Evolutionary conservation across 53 echinoderm and acorn worm species (phyloP), one percentile per base, ranked within the genome.

Genomic region (Henricia sp.): DNA sequence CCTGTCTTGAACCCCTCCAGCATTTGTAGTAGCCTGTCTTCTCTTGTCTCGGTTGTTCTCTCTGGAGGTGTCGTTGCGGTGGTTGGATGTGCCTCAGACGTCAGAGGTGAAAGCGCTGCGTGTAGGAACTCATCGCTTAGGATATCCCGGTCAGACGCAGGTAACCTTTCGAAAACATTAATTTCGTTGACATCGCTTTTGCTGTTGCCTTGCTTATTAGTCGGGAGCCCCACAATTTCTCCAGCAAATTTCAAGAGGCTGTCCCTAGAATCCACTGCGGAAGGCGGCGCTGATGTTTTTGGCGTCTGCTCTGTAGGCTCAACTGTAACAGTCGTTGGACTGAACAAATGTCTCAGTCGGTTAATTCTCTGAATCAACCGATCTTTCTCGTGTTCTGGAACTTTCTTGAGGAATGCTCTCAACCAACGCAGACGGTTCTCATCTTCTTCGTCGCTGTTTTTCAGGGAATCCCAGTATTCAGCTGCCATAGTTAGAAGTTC

Each of bases 71-170:
- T n/a, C n/a, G n/a, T n/a, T n/a, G n/a, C n/a, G n/a, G n/a, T n/a
- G n/a, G n/a, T n/a, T n/a, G n/a, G n/a, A n/a, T n/a, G n/a, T n/a
- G n/a, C n/a, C n/a, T n/a, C n/a, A n/a, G n/a, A n/a, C n/a, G n/a
- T n/a, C n/a, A n/a, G n/a, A n/a, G n/a, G n/a, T n/a, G n/a, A n/a
- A n/a, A n/a, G n/a, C n/a, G n/a, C n/a, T n/a, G n/a, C n/a, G n/a
- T n/a, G n/a, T n/a, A n/a, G n/a, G n/a, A n/a, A n/a, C n/a, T n/a
- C n/a, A n/a, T n/a, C n/a, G 29, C 36, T 17, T 1, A 74, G 74
- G 39, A 74, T 40, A 32, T 74, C 74, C 24, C 41, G 13, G 37
- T 55, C 57, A 9, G 74, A 56, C 57, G 54, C 74, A 38, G 25
- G 55, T 56, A 74, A 35, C 11, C 27, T 37, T 55, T 56, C 56